Evolutionary conservation across 2,797 vertebrate genomes (phyloP).

Genomic region (Halcyon leucocephala): DNA sequence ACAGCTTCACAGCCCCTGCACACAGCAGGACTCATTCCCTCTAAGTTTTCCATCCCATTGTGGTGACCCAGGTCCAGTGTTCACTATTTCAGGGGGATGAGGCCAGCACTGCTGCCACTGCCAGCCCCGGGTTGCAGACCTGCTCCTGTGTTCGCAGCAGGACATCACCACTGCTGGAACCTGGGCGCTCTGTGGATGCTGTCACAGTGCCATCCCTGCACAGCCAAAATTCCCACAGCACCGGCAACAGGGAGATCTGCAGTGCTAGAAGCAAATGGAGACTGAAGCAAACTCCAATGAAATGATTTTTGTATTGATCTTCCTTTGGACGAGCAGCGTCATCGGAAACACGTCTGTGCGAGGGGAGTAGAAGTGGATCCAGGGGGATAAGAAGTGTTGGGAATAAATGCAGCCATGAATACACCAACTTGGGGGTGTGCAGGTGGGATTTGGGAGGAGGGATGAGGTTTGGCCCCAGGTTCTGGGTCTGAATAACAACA

Average conservation of each 20-base stretch:
- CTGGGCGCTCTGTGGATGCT: accelerated
- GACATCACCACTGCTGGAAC: accelerated
- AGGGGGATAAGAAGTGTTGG: background rate
- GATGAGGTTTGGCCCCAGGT: background rate
- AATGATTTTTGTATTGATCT: background rate
- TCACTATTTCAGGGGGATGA: accelerated
- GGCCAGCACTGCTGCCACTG: background rate
- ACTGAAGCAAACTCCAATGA: background rate
- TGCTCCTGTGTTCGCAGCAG: accelerated
- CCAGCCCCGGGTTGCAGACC: background rate
- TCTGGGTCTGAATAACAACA: background rate
- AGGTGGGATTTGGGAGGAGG: background rate
- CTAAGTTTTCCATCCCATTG: accelerated
- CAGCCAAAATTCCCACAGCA: background rate
- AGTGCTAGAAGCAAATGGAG: background rate
- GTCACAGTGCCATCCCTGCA: accelerated
- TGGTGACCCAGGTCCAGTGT: background rate
- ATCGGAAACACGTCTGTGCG: accelerated
- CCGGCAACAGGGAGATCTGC: accelerated
- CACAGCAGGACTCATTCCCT: background rate
- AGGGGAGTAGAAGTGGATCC: background rate
- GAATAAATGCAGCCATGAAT: background rate
- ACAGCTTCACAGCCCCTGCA: background rate
- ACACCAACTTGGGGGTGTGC: accelerated
- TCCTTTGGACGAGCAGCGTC: background rate